Evolutionary conservation across 35 echinoderm and acorn worm species (phyloP), one percentile per base, ranked within the genome.

Genomic region (Diadema setosum): DNA sequence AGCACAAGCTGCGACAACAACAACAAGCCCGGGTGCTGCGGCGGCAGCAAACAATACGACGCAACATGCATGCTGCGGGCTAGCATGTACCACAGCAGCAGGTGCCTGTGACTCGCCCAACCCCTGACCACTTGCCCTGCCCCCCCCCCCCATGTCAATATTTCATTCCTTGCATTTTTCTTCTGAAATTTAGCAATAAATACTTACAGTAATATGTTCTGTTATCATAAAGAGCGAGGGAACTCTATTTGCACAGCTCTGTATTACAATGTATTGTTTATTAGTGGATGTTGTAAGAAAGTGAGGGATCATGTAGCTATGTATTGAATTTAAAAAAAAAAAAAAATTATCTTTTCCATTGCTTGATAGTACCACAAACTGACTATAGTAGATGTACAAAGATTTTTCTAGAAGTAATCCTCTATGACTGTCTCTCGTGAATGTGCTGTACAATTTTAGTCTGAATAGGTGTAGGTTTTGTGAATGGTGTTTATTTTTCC

Each of bases 1-100:
- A 99, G 76, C 93, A 99, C 75, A 99, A 99, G 58, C 80, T 99
- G 36, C 84, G 93, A 26, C 96, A 99, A 83, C 96, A 99, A 58
- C 96, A 99, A 75, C 92, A 92, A 50, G 58, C 84, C 56, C 85
- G 88, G 29, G 82, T 85, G 80, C 45, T 42, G 46, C 84, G 59
- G 52, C 74, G 43, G 9, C 87, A 56, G 82, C 94, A 93, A 57
- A 70, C 89, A 37, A 87, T 90, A 85, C 82, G 55, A 21, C 59
- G 82, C 18, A 69, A 74, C 20, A 92, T 94, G 83, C 91, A 91
- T 43, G 50, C 42, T 58, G 45, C 81, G 33, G 76, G 70, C 45
- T 92, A 91, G 82, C 95, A 48, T 34, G 83, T 86, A 40, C 84
- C 37, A 81, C 83, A 64, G 70, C 90, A 88, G 42, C 91, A 93